Base-by-base conservation (phyloP, 2,113 vertebrate genomes). In the Hippocampus mohnikei region DNA sequence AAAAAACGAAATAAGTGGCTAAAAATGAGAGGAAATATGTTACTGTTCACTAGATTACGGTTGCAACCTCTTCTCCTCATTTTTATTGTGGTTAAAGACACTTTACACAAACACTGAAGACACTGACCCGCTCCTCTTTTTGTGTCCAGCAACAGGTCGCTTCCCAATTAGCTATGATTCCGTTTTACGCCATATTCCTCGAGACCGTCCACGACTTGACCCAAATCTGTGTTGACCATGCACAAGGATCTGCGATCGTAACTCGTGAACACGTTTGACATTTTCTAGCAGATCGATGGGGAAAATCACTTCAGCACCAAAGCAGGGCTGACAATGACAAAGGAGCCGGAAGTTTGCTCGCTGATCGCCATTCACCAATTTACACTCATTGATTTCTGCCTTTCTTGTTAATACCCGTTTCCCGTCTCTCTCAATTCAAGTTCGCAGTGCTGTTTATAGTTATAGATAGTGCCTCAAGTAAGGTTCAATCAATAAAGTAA, bases 241-340 rank as follows among this genome's bases (percentile, higher is more conserved):
- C 13, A 59, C 56, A 29, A 29, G 25, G 12, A 12, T 29, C 29
- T 59, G 56, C 1, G 27, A 29, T 59, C 3, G 7, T 59, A 59
- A 59, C 16, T 59, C 16, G 16, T 29, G 12, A 25, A 16, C 23
- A 29, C 15, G 7, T 33, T 60, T 60, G 18, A 50, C 46, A 25
- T 13, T 27, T 13, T 15, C 10, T 2, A 27, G 55, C 23, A 58
- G 23, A 58, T 25, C 12, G 66, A 21, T 75, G 71, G 70, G 66
- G 67, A 48, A 85, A 81, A 59, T 68, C 63, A 53, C 60, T 73
- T 75, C 75, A 71, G 46, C 70, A 69, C 65, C 66, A 66, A 73
- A 79, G 61, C 69, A 72, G 67, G 75, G 70, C 70, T 60, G 82
- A 82, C 13, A 40, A 52, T 82, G 77, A 87, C 79, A 78, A 79